A percentile compares a stretch with the other conserved stretches of the same genome.
These are phyloP conservation scores for Macrotis lagotis DNA, from an alignment of 2,113 vertebrate genomes.

Conservation along the genomic window DNA sequence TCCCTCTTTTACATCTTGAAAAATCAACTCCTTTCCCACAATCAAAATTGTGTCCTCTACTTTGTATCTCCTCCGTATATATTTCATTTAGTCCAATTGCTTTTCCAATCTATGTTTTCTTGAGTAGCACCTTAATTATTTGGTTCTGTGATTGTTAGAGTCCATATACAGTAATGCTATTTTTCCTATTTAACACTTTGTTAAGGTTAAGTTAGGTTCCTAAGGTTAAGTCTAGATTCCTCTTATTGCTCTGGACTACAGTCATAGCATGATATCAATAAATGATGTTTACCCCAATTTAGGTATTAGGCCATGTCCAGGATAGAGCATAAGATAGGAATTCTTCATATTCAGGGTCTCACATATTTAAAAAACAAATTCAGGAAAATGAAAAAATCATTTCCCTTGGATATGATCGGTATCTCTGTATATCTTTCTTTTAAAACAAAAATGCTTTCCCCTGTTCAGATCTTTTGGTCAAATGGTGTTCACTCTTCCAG, in stretches of 20 bases:
- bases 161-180: background rate
- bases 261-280: background rate
- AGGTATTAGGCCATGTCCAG: background rate
- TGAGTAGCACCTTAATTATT: background rate
- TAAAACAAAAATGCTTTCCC: constrained; percentile 10
- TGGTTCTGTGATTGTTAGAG: background rate
- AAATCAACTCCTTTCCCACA: background rate
- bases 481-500: constrained; percentile 39
- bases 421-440: background rate
- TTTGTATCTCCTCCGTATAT: background rate
- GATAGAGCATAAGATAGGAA: background rate
- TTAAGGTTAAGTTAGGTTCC: too few species aligned
- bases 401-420: constrained; percentile 27
- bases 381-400: constrained; percentile 10
- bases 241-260: background rate
- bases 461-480: constrained; percentile 59
- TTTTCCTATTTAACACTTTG: background rate
- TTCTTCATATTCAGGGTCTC: background rate
- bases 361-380: background rate
- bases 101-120: background rate
- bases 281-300: background rate
- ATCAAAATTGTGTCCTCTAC: background rate
- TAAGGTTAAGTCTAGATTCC: background rate
- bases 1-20: background rate
- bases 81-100: background rate